Evolutionary conservation across 2,888 invertebrate species (phyloP).

Genomic region (Seladonia tumulorum): DNA sequence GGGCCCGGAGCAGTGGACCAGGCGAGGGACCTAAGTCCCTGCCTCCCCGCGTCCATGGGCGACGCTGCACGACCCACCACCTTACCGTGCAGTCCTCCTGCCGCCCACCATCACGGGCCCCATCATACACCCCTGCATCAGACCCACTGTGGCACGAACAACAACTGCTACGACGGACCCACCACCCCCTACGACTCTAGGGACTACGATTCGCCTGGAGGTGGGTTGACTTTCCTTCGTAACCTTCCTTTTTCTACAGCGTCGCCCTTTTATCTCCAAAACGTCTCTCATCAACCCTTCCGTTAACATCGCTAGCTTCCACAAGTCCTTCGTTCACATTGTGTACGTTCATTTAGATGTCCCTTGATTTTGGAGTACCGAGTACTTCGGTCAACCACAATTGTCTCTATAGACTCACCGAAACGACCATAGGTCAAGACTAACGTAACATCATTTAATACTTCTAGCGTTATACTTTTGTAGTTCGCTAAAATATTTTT

Average conservation of each 20-base stretch:
- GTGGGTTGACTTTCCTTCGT: slow-evolving; percentile 63
- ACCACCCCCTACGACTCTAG: slow-evolving; percentile 84
- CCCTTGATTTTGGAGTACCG: neutral
- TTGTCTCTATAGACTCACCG: no score
- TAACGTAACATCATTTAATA: no score
- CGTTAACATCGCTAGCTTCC: neutral
- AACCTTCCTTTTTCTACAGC: slow-evolving; percentile 4
- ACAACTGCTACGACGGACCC: slow-evolving; percentile 85
- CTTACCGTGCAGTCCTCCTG: slow-evolving; percentile 86
- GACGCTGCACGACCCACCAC: slow-evolving; percentile 86
- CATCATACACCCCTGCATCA: slow-evolving; percentile 81
- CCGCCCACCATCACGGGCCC: slow-evolving; percentile 80
- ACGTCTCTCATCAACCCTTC: neutral
- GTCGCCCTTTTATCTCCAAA: neutral
- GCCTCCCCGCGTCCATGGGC: slow-evolving; percentile 88
- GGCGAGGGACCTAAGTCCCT: slow-evolving; percentile 90
- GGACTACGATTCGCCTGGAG: slow-evolving; percentile 82
- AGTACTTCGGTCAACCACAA: neutral
- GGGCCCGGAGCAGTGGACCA: slow-evolving; percentile 87
- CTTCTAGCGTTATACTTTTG: no score
- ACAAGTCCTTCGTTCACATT: neutral
- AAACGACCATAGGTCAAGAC: no score
- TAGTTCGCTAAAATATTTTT: no score
- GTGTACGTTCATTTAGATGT: neutral
- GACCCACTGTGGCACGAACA: slow-evolving; percentile 84